Conservation (phyloP, 2,888 invertebrate genomes). For the Elegia similella region DNA sequence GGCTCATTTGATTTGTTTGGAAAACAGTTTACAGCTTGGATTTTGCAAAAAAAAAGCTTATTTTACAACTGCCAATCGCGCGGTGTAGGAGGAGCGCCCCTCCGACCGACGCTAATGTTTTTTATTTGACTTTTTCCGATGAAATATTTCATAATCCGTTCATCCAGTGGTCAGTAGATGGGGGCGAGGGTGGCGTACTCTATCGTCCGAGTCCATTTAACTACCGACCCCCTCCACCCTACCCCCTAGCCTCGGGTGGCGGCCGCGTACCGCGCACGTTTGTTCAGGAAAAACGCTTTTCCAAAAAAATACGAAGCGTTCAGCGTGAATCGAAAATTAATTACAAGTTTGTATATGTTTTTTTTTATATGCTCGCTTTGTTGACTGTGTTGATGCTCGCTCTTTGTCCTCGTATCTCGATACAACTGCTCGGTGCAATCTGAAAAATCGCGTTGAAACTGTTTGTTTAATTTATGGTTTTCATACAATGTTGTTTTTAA, state of each 20-base stretch:
- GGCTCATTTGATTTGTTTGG: too few species aligned
- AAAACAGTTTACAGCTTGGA: too few species aligned
- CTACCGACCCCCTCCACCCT: constrained; percentile 35
- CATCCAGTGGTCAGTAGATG: constrained; percentile 62
- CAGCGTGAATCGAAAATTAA: constrained; percentile 73
- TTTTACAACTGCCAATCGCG: constrained; percentile 34
- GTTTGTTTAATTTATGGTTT: not conserved
- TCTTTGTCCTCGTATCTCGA: constrained; percentile 12
- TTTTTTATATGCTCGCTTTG: constrained; percentile 38
- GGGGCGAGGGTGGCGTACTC: constrained; percentile 40
- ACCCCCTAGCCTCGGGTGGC: constrained; percentile 31
- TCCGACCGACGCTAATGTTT: constrained; percentile 37
- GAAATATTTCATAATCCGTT: constrained; percentile 72
- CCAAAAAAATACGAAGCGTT: constrained; percentile 62
- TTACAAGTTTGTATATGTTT: constrained; percentile 60
- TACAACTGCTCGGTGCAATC: not conserved
- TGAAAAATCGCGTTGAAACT: not conserved
- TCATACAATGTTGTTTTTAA: not conserved
- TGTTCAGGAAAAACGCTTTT: constrained; percentile 59
- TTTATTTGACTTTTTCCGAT: constrained; percentile 52
- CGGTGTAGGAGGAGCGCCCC: constrained; percentile 31
- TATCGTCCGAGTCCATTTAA: constrained; percentile 57
- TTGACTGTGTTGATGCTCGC: constrained; percentile 22
- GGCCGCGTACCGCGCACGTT: constrained; percentile 57
- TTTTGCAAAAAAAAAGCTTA: too few species aligned